Evolutionary conservation across 2,797 vertebrate species (phyloP).

Genomic region (Pteronotus mesoamericanus): DNA sequence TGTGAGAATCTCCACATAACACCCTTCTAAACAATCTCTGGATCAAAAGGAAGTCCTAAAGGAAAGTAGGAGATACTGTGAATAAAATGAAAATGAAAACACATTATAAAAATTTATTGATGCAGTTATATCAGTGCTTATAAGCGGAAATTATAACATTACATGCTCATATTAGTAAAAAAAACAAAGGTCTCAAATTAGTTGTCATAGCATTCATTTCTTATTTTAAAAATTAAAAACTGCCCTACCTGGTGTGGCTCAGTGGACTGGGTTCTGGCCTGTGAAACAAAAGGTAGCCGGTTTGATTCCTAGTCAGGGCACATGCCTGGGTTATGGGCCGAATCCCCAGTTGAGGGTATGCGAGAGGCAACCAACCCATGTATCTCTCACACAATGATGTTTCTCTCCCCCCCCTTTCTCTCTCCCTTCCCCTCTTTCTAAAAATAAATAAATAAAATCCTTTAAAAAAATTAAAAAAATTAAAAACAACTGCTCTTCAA

Average conservation of each 20-base stretch:
- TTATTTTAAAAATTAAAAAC: neutral
- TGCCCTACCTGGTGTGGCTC: too few species aligned
- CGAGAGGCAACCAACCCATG: too few species aligned
- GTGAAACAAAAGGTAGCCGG: too few species aligned
- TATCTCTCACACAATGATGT: too few species aligned
- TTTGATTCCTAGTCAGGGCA: too few species aligned
- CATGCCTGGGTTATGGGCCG: too few species aligned
- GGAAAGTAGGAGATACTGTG: neutral
- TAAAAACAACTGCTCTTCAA: neutral
- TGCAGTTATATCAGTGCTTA: neutral
- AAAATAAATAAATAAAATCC: too few species aligned
- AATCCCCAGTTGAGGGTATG: too few species aligned
- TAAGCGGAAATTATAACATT: neutral
- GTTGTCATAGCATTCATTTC: neutral
- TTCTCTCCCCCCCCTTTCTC: too few species aligned
- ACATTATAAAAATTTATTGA: neutral
- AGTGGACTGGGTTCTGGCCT: too few species aligned
- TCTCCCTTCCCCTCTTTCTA: too few species aligned
- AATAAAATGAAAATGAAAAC: neutral
- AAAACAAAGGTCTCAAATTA: neutral
- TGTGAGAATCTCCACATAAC: neutral
- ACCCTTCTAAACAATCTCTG: neutral
- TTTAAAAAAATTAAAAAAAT: neutral
- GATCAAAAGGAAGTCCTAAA: neutral
- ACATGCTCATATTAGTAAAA: neutral